Percentiles rank a stretch among this genome's conserved stretches.
Conservation (phyloP, 2,797 vertebrate species). For the Dipus sagitta region DNA sequence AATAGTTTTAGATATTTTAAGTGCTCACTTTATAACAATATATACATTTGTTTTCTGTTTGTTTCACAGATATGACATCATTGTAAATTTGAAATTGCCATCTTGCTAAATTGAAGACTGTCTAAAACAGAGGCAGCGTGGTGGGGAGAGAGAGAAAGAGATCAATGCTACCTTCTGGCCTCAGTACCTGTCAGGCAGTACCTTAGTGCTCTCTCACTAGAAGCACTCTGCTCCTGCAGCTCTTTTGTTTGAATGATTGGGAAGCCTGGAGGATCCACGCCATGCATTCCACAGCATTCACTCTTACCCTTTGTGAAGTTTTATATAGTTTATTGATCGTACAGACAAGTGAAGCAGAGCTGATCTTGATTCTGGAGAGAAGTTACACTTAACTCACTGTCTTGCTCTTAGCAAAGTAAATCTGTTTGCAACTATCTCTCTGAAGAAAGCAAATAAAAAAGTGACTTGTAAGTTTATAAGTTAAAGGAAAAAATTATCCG, state of each 20-base stretch:
- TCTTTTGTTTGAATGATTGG: conserved; percentile 50
- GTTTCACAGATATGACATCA: not conserved
- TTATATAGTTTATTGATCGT: conserved; percentile 61
- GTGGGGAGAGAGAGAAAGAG: not conserved
- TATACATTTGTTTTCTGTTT: not conserved
- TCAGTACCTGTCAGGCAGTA: not conserved
- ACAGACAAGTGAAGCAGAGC: conserved; percentile 11
- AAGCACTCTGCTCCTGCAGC: not conserved
- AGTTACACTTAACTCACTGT: not conserved
- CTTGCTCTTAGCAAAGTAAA: no score
- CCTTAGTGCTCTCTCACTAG: not conserved
- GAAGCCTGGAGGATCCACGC: not conserved
- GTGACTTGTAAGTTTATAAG: not conserved
- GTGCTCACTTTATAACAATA: not conserved
- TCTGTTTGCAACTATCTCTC: not conserved
- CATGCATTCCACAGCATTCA: not conserved
- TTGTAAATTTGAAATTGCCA: not conserved
- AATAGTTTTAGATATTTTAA: not conserved
- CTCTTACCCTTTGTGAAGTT: conserved; percentile 27
- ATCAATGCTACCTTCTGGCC: not conserved
- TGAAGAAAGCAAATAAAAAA: not conserved
- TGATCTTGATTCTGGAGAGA: conserved; percentile 11
- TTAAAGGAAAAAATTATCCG: not conserved
- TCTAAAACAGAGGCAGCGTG: not conserved
- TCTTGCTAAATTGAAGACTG: conserved; percentile 12